Base-by-base conservation (phyloP, 1,140 invertebrate species). In the Zaprionus lachaisei region DNA sequence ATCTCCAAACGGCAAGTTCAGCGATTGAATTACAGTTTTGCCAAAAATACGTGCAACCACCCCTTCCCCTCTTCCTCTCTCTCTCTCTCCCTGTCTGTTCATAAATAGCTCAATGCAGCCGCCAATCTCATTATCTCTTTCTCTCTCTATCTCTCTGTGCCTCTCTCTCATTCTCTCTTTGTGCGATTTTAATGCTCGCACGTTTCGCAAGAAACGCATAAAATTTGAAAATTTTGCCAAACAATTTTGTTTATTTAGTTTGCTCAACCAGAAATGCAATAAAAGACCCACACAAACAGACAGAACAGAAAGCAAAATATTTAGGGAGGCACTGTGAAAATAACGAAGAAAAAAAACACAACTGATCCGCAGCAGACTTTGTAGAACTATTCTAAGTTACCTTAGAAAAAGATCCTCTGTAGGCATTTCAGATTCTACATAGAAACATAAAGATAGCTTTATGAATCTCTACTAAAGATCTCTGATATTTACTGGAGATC, bases 231-330 rank as follows among this genome's bases (percentile, higher is more conserved):
- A 65, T 49, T 72, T 64, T 5, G 56, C 68, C 64, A 75, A 63
- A 71, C 67, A 71, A 70, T 64, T 71, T 71, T 75, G 72, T 75
- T 75, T 75, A 75, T 75, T 75, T 75, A 44, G 70, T 70, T 75
- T 54, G 49, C 55, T 34, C 41, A 20, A 58, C 60, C 66, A 20
- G 57, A 69, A 80, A 63, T 80, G 81, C 81, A 83, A 80, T 83
- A 83, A 83, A 83, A 77, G 56, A 44, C 62, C 49, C 75, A 65
- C 65, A 74, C 76, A 71, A 51, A 61, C 55, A 34, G 28, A 69
- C 28, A 56, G 56, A 26, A 49, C 14, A 12, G n/a, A 41, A 15
- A 51, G 11, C 14, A 26, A 67, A 67, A 58, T 58, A 22, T 58
- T 24, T 17, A 31, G 20, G 44, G 5, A 2, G 11, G 11, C 3